Base-by-base conservation (phyloP, 2,888 invertebrate genomes). In the Ecdyonurus torrentis region DNA sequence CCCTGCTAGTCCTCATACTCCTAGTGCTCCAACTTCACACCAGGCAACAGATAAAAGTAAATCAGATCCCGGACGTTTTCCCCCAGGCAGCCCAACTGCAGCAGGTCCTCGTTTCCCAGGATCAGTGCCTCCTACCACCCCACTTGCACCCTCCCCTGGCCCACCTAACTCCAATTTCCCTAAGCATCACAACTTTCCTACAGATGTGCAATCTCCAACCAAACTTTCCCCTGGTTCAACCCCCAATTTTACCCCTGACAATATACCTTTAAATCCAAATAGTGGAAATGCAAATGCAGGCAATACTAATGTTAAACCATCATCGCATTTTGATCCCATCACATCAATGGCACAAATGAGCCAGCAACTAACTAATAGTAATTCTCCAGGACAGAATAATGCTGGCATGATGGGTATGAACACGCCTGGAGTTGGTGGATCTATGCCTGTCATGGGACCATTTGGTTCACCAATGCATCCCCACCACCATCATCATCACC, bases 331-430 rank as follows among this genome's bases (percentile, higher is more conserved):
- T 75, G 94, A 94, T 78, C 94, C 94, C 1, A 94, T 94, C 70
- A 90, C 92, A 61, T 94, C 93, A 7, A 80, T 94, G 70, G 92
- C 93, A 63, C 93, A 94, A 75, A 94, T 94, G 94, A 91, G 91
- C 66, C 93, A 94, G 71, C 91, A 92, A 72, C 76, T 94, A 67
- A 91, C 92, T 18, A 90, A 86, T 70, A 86, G 87, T 73, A 81
- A 80, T 69, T 80, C 83, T 19, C 74, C 80, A 64, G 81, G 81
- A 2, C 81, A 81, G 66, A 78, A 79, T 53, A 67, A 55, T 18
- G 72, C 63, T 19, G 62, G 67, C 50, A 65, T 65, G 53, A 67
- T 69, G 67, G 76, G 23, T 76, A 77, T 63, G 70, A 75, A 67
- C 23, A 62, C 58, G n/a, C 58, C 63, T 2, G 63, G 64, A 19